Base-by-base conservation (phyloP, 1,140 invertebrate genomes). In the Globodera rostochiensis region DNA sequence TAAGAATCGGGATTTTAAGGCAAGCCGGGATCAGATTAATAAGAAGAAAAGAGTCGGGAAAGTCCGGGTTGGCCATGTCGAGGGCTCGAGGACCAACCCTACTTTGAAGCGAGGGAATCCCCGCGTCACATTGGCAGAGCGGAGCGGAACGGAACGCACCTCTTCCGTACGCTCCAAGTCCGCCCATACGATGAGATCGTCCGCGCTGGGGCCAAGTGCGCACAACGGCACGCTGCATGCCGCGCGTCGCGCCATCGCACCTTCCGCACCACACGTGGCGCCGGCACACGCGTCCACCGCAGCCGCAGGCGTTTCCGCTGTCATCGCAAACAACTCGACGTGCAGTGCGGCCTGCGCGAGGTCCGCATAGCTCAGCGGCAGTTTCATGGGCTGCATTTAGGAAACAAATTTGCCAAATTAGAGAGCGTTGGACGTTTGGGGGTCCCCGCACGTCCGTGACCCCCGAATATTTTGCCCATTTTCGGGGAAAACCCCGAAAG, bases 111-210 rank as follows among this genome's bases (percentile, higher is more conserved):
- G 36, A 36, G 36, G 3, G 36, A 36, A 36, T 36, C 36, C 36
- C 36, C 36, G 36, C 36, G 36, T 36, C 36, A 36, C 36, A 36
- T 36, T 36, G 36, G 36, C 36, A 36, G 3, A 3, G 36, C 36
- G 36, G 3, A 3, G 36, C 36, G 36, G 36, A 36, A 36, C 36
- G 36, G 36, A 36, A 36, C 36, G 53, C 57, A 82, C 80, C 47
- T 82, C 80, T 64, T 83, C 83, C 25, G 50, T 73, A 4, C 64
- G 47, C 81, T 82, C 80, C 67, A 82, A 19, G 73, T 82, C 80
- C 53, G 69, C 80, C 80, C 80, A 82, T n/a, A 82, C 83, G 3
- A 77, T 60, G n/a, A 82, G 25, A 19, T 82, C 80, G 47, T 82
- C 80, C 50, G 82, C 80, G 60, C 80, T 73, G 15, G 80, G 80